Evolutionary conservation across 1,140 invertebrate genomes (phyloP).

Genomic region (Protaetia brevitarsis): DNA sequence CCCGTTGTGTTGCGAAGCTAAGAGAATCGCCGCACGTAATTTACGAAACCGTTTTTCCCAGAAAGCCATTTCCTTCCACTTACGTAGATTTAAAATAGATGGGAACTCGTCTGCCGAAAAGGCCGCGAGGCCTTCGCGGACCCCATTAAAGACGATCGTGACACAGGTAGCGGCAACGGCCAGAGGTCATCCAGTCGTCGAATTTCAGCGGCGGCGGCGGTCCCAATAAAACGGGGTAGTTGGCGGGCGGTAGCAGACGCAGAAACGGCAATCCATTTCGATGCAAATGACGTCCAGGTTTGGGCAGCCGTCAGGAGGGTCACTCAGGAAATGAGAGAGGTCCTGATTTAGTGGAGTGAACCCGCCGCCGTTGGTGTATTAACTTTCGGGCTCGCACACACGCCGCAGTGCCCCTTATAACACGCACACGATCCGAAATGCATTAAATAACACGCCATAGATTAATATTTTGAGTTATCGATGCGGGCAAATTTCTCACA

Average conservation of each 20-base stretch:
- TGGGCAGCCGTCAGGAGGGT: not conserved
- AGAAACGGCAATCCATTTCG: not conserved
- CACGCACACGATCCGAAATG: not conserved
- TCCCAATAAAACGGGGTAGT: not conserved
- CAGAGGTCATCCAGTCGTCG: not conserved
- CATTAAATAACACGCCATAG: conserved; percentile 8
- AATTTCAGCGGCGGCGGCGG: not conserved
- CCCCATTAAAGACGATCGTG: conserved; percentile 7
- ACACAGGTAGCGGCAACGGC: conserved; percentile 2
- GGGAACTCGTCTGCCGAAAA: conserved; percentile 4
- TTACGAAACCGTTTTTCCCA: not conserved
- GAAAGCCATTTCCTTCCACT: conserved; percentile 11
- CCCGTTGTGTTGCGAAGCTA: not conserved
- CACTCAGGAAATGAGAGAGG: conserved; percentile 6
- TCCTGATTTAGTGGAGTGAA: not conserved
- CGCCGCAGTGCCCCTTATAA: no score
- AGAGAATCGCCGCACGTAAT: conserved; percentile 12
- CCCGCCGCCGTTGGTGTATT: not conserved
- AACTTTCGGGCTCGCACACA: not conserved
- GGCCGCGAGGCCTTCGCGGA: not conserved
- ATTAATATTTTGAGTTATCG: conserved; percentile 13
- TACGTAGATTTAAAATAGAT: conserved; percentile 13
- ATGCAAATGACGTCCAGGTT: not conserved
- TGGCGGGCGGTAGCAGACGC: not conserved
- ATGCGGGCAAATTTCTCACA: not conserved